Evolutionary conservation across 2,113 vertebrate genomes (phyloP).

Genomic region (Mirza zaza): DNA sequence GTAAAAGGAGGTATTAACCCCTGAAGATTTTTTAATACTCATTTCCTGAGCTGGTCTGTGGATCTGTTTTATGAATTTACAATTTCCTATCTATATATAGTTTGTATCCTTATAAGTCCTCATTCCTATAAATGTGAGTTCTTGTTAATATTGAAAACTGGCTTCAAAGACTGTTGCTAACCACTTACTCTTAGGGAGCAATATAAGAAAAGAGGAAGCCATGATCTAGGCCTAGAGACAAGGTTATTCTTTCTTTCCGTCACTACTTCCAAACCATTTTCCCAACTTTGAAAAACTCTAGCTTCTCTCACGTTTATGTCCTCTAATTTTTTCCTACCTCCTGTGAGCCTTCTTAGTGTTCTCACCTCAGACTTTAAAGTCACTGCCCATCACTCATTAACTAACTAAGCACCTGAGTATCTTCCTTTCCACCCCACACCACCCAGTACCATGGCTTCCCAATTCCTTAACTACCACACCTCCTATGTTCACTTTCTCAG

Average conservation of each 20-base stretch:
- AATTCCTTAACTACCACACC: background rate
- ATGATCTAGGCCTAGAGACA: background rate
- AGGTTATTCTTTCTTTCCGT: background rate
- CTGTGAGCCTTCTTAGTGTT: background rate
- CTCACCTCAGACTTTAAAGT: background rate
- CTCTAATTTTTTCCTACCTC: background rate
- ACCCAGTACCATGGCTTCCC: background rate
- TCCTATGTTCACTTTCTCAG: background rate
- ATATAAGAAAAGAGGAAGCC: background rate
- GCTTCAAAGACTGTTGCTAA: background rate
- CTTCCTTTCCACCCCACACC: background rate
- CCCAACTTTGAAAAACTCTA: background rate
- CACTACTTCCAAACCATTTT: background rate
- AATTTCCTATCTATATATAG: background rate
- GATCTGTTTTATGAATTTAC: background rate
- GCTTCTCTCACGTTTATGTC: background rate
- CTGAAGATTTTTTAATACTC: background rate
- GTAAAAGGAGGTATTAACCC: background rate
- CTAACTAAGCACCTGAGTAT: background rate
- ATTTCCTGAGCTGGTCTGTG: background rate
- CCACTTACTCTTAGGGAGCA: background rate
- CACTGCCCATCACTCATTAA: background rate
- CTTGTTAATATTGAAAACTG: conserved; percentile 30
- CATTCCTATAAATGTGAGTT: background rate
- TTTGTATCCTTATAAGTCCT: conserved; percentile 22